Conservation (phyloP, 1,140 invertebrate genomes). For the Lutraria rhynchaena region DNA sequence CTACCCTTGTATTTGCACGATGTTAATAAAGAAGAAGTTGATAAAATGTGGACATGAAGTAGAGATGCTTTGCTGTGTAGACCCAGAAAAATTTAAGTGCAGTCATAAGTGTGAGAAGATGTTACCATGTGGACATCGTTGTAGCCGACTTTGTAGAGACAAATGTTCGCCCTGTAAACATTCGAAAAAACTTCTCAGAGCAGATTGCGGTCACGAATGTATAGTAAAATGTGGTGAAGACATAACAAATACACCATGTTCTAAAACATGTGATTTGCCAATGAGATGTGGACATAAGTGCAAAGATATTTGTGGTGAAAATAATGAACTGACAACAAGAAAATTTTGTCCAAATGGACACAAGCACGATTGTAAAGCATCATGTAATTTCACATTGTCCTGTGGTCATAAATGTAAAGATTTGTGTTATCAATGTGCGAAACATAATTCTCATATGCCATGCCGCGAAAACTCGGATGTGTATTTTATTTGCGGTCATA, state of each 20-base stretch:
- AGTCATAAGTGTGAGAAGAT: constrained; percentile 51
- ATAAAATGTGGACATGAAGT: constrained; percentile 60
- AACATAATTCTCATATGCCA: too few species aligned
- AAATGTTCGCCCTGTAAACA: constrained; percentile 81
- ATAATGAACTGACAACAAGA: neutral
- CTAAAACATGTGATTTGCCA: neutral
- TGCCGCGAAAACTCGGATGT: too few species aligned
- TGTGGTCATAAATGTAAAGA: constrained; percentile 80
- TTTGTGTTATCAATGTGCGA: constrained; percentile 81
- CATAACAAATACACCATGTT: constrained; percentile 9
- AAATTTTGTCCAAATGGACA: constrained; percentile 21
- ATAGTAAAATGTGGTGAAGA: constrained; percentile 64
- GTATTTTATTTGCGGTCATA: constrained; percentile 80
- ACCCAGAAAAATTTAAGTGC: constrained; percentile 62
- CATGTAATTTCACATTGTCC: constrained; percentile 72
- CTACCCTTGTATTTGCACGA: constrained; percentile 72
- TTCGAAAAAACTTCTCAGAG: constrained; percentile 38
- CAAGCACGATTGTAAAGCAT: constrained; percentile 27
- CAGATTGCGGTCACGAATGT: constrained; percentile 77
- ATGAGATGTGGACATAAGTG: constrained; percentile 2
- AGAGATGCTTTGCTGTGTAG: constrained; percentile 59
- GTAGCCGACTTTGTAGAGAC: constrained; percentile 85
- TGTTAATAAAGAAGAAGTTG: constrained; percentile 57
- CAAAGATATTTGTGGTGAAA: neutral
- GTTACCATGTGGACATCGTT: constrained; percentile 85